These are phyloP conservation scores for Gallinago paraguaiae DNA, from an alignment of 2,113 vertebrate species.

Conservation along the genomic window DNA sequence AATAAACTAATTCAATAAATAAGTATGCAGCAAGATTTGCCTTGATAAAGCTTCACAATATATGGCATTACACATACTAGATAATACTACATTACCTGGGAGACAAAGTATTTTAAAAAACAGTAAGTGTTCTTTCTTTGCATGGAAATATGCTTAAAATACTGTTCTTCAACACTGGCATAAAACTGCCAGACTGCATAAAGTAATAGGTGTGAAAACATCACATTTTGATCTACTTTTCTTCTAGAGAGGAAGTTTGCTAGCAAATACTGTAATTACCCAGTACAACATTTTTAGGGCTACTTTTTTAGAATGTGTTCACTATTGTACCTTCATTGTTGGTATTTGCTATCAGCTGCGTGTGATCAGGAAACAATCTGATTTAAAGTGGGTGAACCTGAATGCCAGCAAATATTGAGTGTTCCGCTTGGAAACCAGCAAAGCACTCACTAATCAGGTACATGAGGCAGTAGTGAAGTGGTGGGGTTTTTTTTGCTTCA, in stretches of 20 bases:
- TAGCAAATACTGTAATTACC: not conserved
- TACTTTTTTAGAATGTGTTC: not conserved
- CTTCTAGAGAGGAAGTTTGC: not conserved
- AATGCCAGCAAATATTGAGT: not conserved
- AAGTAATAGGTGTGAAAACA: not conserved
- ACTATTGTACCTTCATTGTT: not conserved
- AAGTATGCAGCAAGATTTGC: not conserved
- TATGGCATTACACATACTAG: not conserved
- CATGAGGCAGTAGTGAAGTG: not conserved
- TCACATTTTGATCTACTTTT: not conserved
- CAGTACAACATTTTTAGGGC: not conserved
- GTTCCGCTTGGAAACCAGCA: not conserved
- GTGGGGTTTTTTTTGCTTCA: not conserved
- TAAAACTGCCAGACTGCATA: not conserved
- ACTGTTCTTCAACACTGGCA: not conserved
- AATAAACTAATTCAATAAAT: not conserved
- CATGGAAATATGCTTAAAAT: not conserved
- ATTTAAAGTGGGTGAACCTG: not conserved
- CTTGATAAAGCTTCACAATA: not conserved
- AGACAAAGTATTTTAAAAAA: not conserved
- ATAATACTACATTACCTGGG: not conserved
- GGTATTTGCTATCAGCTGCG: not conserved
- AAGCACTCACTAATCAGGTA: not conserved
- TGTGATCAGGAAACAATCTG: not conserved
- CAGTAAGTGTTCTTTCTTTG: not conserved